Base-by-base conservation (phyloP, 64 coral and sea anemone genomes). In the Catalaphyllia jardinei region DNA sequence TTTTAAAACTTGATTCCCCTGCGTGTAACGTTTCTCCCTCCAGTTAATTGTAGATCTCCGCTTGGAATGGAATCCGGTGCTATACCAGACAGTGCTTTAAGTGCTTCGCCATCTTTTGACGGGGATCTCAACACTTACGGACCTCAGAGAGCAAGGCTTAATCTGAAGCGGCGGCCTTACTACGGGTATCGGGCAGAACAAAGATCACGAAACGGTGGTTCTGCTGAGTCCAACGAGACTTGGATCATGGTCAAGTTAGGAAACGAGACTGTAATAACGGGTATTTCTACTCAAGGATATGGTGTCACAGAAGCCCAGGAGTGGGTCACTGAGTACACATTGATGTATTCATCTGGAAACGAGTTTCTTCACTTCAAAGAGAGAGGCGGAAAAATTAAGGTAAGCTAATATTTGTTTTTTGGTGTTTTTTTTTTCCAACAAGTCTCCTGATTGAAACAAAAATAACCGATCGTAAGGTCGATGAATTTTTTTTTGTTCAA, bases 261-360 rank as follows among this genome's bases (percentile, higher is more conserved):
- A 13, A 75, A 86, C 19, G 54, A 84, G 0, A 86, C 71, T 29
- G 27, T 92, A 13, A n/a, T 92, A 30, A 92, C 90, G 29, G 90
- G 90, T 4, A 65, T 92, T 29, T 30, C 90, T 3, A 92, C 90
- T 22, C 90, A 86, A 38, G 90, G 90, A 59, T 86, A 92, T 69
- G 82, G 82, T 22, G 90, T 77, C n/a, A 76, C 49, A 13, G 67
- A 9, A 8, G 57, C 61, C 16, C 16, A 92, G 17, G 90, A 92
- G 75, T 92, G 90, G 90, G 22, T 92, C 30, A 92, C 90, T 6
- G 39, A 86, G n/a, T 92, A 67, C 33, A 79, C 49, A 16, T 67
- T 92, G 71, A 86, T 86, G 90, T 81, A 49, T 22, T 76, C 82
- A 20, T 29, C 59, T 22, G 72, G 73, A 38, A 29, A 9, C 19